Evolutionary conservation across 2,888 invertebrate genomes (phyloP).

Genomic region (Acanthosepion lycidas): DNA sequence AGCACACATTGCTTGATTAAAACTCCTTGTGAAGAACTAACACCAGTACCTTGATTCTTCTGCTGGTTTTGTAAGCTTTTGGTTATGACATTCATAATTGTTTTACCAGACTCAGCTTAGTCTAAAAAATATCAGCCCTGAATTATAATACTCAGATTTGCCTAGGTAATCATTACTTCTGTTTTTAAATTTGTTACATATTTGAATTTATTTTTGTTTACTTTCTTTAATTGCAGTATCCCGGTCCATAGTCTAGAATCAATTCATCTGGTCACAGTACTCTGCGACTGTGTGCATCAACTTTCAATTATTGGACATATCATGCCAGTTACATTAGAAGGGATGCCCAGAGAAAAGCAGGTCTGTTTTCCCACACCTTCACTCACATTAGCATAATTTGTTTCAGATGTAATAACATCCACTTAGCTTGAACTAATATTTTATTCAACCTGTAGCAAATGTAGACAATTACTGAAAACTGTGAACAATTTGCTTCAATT

Average conservation of each 20-base stretch:
- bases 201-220: neutral
- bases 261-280: slow-evolving; percentile 71
- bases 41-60: no score
- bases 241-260: neutral
- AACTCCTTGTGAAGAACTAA: neutral
- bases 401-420: neutral
- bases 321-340: slow-evolving; percentile 71
- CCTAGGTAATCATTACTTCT: no score
- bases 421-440: neutral
- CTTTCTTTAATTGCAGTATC: neutral
- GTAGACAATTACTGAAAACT: neutral
- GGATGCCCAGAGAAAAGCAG: slow-evolving; percentile 58
- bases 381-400: neutral
- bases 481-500: neutral
- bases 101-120: no score
- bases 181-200: neutral
- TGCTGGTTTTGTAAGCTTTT: no score
- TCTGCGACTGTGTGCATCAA: slow-evolving; percentile 74
- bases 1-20: neutral
- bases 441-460: neutral
- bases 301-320: slow-evolving; percentile 71
- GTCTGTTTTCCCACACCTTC: slow-evolving; percentile 49
- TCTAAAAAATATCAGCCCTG: no score
- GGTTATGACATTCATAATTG: no score
- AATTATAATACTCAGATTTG: no score